Base-by-base conservation (phyloP, 2,888 invertebrate genomes). In the Oscheius onirici region DNA sequence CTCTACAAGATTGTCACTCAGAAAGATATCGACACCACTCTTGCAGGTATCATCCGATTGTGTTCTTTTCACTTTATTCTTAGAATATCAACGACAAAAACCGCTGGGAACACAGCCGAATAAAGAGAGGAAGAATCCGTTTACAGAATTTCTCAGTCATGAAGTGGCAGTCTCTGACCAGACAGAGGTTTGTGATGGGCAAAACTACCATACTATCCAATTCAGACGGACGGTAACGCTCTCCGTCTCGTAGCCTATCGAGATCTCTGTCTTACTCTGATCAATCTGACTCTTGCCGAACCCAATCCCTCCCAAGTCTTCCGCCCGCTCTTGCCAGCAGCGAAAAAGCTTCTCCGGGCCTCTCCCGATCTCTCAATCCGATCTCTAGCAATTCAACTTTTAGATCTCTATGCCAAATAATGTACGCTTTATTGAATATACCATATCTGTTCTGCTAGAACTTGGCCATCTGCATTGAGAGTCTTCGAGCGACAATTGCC, bases 311-410 rank as follows among this genome's bases (percentile, higher is more conserved):
- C 20, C 13, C 8, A 20, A 8, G 28, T 60, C 13, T 43, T 74
- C 10, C 63, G 55, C 3, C 26, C 63, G 1, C 55, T 74, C 8
- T 24, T 69, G 11, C 76, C 78, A 20, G 72, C 76, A 17, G 63
- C 75, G n/a, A 75, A 77, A 52, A 46, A 61, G 28, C 67, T 79
- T 28, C 52, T 77, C 13, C 13, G 71, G 28, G 67, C 77, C 0
- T 77, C 78, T 28, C 79, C 80, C 3, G 80, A 81, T 71, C 51
- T 81, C 22, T 60, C 74, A 22, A 65, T 81, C 34, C 66, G 80
- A 52, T 71, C 73, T 17, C 60, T 78, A 17, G 73, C 74, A 15
- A 69, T 73, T 11, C 63, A 74, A 17, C 22, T 69, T 15, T 15
- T 69, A 17, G 69, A 69, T 51, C 34, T 69, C 13, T 60, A 41